phyloP scores from a whole-genome alignment of 1,140 invertebrate species.

The Solenopsis invicta region DNA sequence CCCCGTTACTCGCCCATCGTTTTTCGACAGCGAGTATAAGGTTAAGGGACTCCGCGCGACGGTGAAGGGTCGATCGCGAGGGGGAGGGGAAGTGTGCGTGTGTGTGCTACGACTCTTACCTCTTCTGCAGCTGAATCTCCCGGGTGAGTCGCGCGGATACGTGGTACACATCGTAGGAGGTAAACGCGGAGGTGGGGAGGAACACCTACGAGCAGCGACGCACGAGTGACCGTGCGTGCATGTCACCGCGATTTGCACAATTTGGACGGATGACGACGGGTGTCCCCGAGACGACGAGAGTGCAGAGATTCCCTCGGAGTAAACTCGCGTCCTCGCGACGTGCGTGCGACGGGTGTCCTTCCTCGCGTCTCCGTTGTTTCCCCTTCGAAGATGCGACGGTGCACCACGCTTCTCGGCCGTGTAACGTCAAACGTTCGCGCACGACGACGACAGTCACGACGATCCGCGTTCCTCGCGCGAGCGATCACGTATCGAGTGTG shows the following conservation, averaged over 20 bases:
- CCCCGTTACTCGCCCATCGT: not conserved
- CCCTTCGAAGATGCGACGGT: not conserved
- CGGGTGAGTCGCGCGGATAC: slow-evolving; percentile 79
- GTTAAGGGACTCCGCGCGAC: slow-evolving; percentile 22
- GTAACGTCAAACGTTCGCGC: no score
- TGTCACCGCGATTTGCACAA: slow-evolving; percentile 76
- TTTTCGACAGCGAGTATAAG: not conserved
- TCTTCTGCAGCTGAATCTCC: slow-evolving; percentile 81
- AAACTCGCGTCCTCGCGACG: not conserved
- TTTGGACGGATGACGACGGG: slow-evolving; percentile 18
- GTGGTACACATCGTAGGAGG: slow-evolving; percentile 84
- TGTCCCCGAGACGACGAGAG: not conserved
- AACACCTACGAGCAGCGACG: slow-evolving; percentile 79
- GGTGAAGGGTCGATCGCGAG: not conserved
- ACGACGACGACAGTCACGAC: no score
- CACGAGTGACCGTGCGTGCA: slow-evolving; percentile 80
- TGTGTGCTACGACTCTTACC: slow-evolving; percentile 70
- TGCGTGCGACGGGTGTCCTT: not conserved
- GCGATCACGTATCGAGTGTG: slow-evolving; percentile 63
- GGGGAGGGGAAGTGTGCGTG: not conserved
- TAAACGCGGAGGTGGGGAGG: slow-evolving; percentile 66
- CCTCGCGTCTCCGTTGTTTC: no score
- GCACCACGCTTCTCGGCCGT: no score
- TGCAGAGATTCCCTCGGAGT: no score
- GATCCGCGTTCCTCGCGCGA: slow-evolving; percentile 45